A percentile compares a stretch with the other conserved stretches of the same genome.
These are phyloP conservation scores for Brachynemurus nebulosus DNA, from an alignment of 2,888 invertebrate genomes.

Conservation along the genomic window DNA sequence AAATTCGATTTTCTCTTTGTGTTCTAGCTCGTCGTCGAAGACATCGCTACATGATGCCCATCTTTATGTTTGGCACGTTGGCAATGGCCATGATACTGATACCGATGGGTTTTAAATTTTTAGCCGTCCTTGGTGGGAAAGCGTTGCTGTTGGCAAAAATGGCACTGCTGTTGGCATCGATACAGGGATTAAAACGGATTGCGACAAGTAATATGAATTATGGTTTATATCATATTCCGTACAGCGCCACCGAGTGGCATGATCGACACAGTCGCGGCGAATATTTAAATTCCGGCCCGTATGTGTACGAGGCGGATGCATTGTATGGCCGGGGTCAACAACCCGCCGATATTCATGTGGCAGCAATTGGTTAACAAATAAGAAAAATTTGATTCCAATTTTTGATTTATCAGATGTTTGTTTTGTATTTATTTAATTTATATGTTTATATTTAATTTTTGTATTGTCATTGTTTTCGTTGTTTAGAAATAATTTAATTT, in stretches of 20 bases:
- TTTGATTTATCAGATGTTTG: too few relatives aligned
- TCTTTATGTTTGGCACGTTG: slow-evolving; percentile 66
- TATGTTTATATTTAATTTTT: too few relatives aligned
- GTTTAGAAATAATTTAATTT: too few relatives aligned
- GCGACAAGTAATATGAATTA: slow-evolving; percentile 62
- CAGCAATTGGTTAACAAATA: background rate
- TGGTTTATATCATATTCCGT: slow-evolving; percentile 52
- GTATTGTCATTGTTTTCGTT: too few relatives aligned
- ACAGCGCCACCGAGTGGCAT: slow-evolving; percentile 28
- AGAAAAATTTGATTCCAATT: too few relatives aligned
- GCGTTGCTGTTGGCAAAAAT: slow-evolving; percentile 67
- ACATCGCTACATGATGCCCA: slow-evolving; percentile 53
- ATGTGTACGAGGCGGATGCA: background rate
- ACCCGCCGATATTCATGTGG: background rate
- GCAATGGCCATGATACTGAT: slow-evolving; percentile 62
- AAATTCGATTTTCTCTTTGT: too few relatives aligned
- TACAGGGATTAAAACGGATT: slow-evolving; percentile 66
- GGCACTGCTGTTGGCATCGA: slow-evolving; percentile 64
- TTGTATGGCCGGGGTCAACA: background rate
- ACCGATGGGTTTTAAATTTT: slow-evolving; percentile 73
- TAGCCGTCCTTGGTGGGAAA: slow-evolving; percentile 70
- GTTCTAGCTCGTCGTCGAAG: slow-evolving; percentile 36
- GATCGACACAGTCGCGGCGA: slow-evolving; percentile 22
- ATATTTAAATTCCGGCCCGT: slow-evolving; percentile 14
- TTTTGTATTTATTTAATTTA: too few relatives aligned